A percentile compares a stretch with the other conserved stretches of the same genome.
phyloP scores from a whole-genome alignment of 2,888 invertebrate genomes.

The Parnassius apollo region DNA sequence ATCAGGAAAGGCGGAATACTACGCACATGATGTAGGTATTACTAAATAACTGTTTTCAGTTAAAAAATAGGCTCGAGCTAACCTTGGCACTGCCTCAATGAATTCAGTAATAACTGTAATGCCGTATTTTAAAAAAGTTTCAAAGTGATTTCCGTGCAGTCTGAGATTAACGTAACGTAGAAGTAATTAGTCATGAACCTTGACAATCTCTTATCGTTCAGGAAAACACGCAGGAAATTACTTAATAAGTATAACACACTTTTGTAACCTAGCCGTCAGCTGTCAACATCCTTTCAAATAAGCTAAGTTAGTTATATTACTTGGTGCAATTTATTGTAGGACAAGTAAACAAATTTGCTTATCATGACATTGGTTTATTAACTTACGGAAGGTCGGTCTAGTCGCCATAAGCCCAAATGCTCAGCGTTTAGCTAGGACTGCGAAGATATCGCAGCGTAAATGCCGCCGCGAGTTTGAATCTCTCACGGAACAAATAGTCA shows the following conservation, averaged over 20 bases:
- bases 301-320: no score
- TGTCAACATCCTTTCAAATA: constrained; percentile 11
- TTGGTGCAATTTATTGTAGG: no score
- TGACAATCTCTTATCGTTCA: constrained; percentile 47
- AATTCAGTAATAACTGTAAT: constrained; percentile 26
- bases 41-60: constrained; percentile 2
- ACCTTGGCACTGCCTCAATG: constrained; percentile 25
- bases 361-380: no score
- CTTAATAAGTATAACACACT: constrained; percentile 33
- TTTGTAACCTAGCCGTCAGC: constrained; percentile 18
- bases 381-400: no score
- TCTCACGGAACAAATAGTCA: no score
- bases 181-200: constrained; percentile 44
- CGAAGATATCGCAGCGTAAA: no score
- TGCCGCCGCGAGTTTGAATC: no score
- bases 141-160: constrained; percentile 40
- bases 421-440: no score
- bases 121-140: constrained; percentile 35
- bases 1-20: no score
- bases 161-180: constrained; percentile 38
- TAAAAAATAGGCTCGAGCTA: neutral
- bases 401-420: no score
- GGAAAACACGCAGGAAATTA: constrained; percentile 45
- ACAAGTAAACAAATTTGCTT: no score
- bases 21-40: neutral